Base-by-base conservation (phyloP, 2,888 invertebrate genomes). In the Plemyria rubiginata region DNA sequence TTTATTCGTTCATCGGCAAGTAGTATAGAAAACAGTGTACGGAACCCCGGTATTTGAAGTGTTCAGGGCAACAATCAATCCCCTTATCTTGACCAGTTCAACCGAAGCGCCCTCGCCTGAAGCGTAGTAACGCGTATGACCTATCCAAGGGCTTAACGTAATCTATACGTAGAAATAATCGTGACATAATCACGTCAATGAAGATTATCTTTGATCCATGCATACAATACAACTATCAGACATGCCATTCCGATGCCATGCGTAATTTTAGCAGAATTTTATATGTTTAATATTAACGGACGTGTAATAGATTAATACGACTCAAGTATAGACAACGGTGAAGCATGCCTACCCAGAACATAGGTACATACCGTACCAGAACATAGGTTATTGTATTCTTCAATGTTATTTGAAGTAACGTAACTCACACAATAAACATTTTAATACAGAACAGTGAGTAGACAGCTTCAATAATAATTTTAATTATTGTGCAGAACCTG, bases 151-250 rank as follows among this genome's bases (percentile, higher is more conserved):
- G 48, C 22, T 48, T 48, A 29, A 2, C 16, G 28, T 29, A 28
- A 48, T 40, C 36, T 53, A 8, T 53, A 9, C 29, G 11, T 54
- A 3, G 29, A 45, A 32, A 5, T 43, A 36, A 57, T 50, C 2
- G 29, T 7, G 41, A 32, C 32, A 58, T 58, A 46, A 58, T 46
- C 58, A 11, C 4, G n/a, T 51, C 45, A 45, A 51, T 46, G 36
- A n/a, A 51, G 43, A 45, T 52, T 46, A 54, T 38, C 12, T 56
- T 28, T 57, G 48, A 41, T 49, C 41, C 41, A 41, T 50, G 36
- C 36, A 0, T 13, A 50, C 22, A 28, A 0, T 13, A 50, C 22
- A 28, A 52, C 41, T 49, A 57, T 55, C 51, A 16, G 38, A 3
- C 49, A 45, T 56, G 40, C 11, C 43, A 50, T 40, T 32, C 22